Conservation (phyloP, 2,888 invertebrate species). For the Synanthedon andrenaeformis region DNA sequence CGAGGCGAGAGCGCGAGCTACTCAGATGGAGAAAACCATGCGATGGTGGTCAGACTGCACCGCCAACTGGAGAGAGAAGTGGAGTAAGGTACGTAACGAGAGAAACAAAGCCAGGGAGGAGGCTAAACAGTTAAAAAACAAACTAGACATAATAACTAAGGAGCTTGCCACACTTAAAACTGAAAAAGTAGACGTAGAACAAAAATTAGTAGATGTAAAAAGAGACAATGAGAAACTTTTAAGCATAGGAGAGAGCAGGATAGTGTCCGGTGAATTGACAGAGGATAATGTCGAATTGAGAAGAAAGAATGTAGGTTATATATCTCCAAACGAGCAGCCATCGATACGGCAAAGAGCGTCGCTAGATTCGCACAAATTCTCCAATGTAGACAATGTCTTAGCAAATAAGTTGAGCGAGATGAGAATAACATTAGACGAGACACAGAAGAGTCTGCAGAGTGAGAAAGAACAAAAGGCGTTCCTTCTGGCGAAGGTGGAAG, state of each 20-base stretch:
- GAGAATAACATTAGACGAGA: constrained; percentile 46
- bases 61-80: constrained; percentile 95
- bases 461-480: constrained; percentile 59
- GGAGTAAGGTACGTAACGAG: constrained; percentile 93
- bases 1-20: constrained; percentile 92
- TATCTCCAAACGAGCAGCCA: constrained; percentile 39
- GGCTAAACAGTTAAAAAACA: constrained; percentile 82
- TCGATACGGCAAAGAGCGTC: constrained; percentile 49
- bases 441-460: constrained; percentile 45
- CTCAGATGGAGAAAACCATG: constrained; percentile 99
- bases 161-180: constrained; percentile 80
- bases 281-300: constrained; percentile 57
- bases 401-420: constrained; percentile 53
- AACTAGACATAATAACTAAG: constrained; percentile 82
- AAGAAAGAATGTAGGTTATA: constrained; percentile 38
- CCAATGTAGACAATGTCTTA: constrained; percentile 53
- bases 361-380: constrained; percentile 57
- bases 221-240: constrained; percentile 85
- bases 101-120: constrained; percentile 94
- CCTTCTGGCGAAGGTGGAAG: constrained; percentile 47
- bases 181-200: constrained; percentile 82
- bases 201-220: constrained; percentile 81
- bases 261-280: constrained; percentile 45
- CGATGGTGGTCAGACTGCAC: constrained; percentile 99
- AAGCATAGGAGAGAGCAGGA: constrained; percentile 55